A percentile compares a stretch with the other conserved stretches of the same genome.
phyloP scores from a whole-genome alignment of 1,140 invertebrate genomes.

The Sycophaga agraensis region DNA sequence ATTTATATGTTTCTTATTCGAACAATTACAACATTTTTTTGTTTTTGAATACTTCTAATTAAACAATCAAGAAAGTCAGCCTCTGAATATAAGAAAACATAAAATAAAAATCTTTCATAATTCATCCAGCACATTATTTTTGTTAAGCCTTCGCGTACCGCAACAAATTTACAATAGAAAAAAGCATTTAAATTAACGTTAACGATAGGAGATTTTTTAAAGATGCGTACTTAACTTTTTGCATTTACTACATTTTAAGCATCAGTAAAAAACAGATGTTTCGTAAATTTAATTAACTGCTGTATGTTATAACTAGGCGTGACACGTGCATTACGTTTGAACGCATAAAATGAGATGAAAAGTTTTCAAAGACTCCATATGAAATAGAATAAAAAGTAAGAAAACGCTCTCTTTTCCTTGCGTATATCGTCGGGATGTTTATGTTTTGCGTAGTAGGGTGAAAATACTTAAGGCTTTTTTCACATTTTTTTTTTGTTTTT shows the following conservation, averaged over 20 bases:
- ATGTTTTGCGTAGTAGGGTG: constrained; percentile 17
- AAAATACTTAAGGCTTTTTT: constrained; percentile 22
- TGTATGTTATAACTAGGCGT: background rate
- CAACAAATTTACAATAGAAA: background rate
- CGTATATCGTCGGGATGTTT: constrained; percentile 1
- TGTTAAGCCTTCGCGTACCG: background rate
- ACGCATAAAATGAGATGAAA: background rate
- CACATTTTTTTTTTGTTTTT: background rate
- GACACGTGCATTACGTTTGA: background rate
- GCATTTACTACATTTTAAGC: constrained; percentile 28
- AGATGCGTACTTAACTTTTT: constrained; percentile 27
- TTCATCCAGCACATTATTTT: constrained; percentile 9
- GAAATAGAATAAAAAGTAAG: background rate
- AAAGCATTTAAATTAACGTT: background rate
- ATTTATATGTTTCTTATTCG: too few relatives aligned
- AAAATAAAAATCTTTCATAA: background rate
- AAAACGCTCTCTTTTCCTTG: constrained; percentile 14
- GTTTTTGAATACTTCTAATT: too few relatives aligned
- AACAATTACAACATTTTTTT: too few relatives aligned
- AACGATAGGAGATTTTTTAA: background rate
- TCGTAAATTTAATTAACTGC: constrained; percentile 10
- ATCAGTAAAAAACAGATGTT: background rate
- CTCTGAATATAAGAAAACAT: background rate
- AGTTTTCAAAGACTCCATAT: constrained; percentile 9
- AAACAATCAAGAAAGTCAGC: too few relatives aligned